Conservation (phyloP, 2,797 vertebrate genomes). For the Cygnus olor region DNA sequence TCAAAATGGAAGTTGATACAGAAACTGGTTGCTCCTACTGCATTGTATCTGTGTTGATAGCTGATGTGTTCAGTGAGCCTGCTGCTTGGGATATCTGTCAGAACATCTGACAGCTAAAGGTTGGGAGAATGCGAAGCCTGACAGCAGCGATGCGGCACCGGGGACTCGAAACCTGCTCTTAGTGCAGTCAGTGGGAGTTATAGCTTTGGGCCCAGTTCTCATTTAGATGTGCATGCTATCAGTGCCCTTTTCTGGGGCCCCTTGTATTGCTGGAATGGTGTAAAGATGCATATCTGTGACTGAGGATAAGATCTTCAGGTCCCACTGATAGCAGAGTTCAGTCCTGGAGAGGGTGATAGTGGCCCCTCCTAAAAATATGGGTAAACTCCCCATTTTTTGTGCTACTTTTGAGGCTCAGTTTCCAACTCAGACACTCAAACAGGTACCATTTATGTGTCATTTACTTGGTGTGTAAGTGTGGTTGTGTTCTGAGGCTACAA, state of each 20-base stretch:
- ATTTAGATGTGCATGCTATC: fast-evolving
- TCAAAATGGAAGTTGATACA: background rate
- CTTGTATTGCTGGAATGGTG: fast-evolving
- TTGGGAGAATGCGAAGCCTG: background rate
- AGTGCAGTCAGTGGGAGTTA: fast-evolving
- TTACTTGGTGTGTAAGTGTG: background rate
- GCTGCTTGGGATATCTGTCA: constrained; percentile 29
- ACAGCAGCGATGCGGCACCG: background rate
- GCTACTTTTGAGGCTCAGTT: background rate
- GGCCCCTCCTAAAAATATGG: fast-evolving
- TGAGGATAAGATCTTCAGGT: background rate
- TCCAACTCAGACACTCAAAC: fast-evolving
- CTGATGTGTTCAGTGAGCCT: constrained; percentile 41
- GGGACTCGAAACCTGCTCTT: background rate
- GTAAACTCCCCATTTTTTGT: background rate
- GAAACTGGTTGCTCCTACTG: background rate
- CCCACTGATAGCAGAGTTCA: background rate
- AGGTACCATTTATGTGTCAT: background rate
- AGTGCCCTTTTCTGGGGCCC: background rate
- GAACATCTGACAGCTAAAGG: background rate
- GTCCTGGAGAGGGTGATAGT: background rate
- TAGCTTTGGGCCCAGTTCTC: background rate
- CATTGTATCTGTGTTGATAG: background rate
- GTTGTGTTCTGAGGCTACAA: background rate
- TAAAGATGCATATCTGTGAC: fast-evolving